phyloP scores from a whole-genome alignment of 2,113 vertebrate species.

The Clarias macrocephalus region DNA sequence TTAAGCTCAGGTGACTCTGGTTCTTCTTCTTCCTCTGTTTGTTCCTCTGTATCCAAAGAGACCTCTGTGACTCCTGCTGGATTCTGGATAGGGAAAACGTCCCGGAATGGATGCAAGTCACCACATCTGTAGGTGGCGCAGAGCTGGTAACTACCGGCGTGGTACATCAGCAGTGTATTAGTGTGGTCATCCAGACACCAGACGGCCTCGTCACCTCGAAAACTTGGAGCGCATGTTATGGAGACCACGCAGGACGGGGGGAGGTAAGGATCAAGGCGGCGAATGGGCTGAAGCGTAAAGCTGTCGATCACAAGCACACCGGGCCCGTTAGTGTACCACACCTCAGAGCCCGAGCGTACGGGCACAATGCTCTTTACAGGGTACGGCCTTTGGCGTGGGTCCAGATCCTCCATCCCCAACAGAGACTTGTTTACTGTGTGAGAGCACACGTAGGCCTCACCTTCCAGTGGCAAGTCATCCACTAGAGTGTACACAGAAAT shows the following conservation, averaged over 20 bases:
- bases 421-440: constrained; percentile 85
- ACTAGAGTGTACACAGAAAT: constrained; percentile 78
- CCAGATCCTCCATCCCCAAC: constrained; percentile 81
- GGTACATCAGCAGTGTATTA: constrained; percentile 87
- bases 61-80: constrained; percentile 39
- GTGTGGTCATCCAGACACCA: constrained; percentile 86
- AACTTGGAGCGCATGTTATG: constrained; percentile 75
- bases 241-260: constrained; percentile 75
- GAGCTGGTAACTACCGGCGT: constrained; percentile 80
- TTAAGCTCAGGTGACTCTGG: background rate
- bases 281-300: constrained; percentile 71
- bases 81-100: constrained; percentile 79
- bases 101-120: constrained; percentile 83
- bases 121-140: constrained; percentile 89
- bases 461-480: constrained; percentile 78
- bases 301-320: constrained; percentile 86
- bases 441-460: constrained; percentile 87
- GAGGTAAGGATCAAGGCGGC: constrained; percentile 83
- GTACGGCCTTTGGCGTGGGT: constrained; percentile 85
- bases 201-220: constrained; percentile 84
- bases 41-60: background rate
- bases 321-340: constrained; percentile 94
- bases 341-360: constrained; percentile 78
- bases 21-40: background rate
- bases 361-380: constrained; percentile 83